phyloP scores from a whole-genome alignment of 2,888 invertebrate genomes.

The Macrosiphum euphorbiae region DNA sequence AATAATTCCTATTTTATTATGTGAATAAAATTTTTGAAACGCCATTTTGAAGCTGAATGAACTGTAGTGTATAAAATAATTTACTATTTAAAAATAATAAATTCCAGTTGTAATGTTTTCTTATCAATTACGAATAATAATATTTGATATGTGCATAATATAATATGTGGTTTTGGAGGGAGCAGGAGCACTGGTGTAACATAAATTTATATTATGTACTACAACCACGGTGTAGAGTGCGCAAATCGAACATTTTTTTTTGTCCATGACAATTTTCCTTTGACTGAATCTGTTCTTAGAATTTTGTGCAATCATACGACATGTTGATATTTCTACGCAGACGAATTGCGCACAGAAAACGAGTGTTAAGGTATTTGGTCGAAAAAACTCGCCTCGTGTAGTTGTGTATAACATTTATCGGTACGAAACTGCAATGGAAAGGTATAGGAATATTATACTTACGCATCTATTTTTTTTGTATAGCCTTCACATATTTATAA shows the following conservation, averaged over 20 bases:
- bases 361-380: background rate
- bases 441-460: background rate
- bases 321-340: background rate
- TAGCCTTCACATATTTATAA: conserved; percentile 13
- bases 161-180: background rate
- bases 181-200: background rate
- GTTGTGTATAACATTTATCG: background rate
- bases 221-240: background rate
- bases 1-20: too few species aligned
- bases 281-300: background rate
- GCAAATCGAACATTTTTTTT: background rate
- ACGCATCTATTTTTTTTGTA: background rate
- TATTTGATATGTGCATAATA: background rate
- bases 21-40: too few species aligned
- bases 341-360: background rate
- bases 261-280: background rate
- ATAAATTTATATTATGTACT: background rate
- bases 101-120: background rate
- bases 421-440: background rate
- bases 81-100: background rate
- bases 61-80: background rate
- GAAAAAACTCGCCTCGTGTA: background rate
- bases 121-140: background rate
- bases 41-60: background rate
- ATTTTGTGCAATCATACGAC: background rate